Evolutionary conservation across 2,113 vertebrate genomes (phyloP).

Genomic region (Lampris incognitus): DNA sequence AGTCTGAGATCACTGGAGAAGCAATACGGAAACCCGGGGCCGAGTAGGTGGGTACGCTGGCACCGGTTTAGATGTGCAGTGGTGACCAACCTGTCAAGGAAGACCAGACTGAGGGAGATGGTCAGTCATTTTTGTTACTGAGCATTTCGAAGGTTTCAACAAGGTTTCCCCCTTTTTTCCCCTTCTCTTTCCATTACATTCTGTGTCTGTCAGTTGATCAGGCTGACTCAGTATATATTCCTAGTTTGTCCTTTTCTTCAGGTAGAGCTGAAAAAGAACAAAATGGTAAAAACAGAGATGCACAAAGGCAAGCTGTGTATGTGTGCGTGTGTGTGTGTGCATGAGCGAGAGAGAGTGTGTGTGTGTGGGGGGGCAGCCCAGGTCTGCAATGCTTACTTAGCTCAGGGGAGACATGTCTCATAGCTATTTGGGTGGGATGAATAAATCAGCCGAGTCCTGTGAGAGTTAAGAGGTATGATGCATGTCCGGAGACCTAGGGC

Average conservation of each 20-base stretch:
- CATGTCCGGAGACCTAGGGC: constrained; percentile 53
- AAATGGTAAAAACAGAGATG: too few species aligned
- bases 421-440: constrained; percentile 59
- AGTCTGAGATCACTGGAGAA: constrained; percentile 63
- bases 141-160: neutral
- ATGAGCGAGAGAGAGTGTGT: neutral
- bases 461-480: constrained; percentile 67
- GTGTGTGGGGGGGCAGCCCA: neutral
- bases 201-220: neutral
- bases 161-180: neutral
- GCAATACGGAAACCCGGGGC: constrained; percentile 31
- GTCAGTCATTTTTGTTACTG: neutral
- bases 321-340: neutral
- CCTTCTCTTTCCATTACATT: too few species aligned
- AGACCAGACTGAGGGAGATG: neutral
- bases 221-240: neutral
- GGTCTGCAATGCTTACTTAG: neutral
- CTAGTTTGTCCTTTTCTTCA: neutral
- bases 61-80: constrained; percentile 11
- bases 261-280: neutral
- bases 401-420: constrained; percentile 57
- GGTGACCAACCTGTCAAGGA: constrained; percentile 17
- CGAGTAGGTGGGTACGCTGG: constrained; percentile 27
- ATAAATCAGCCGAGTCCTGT: constrained; percentile 67
- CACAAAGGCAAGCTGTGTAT: neutral